phyloP scores from a whole-genome alignment of 2,888 invertebrate genomes.

The Troilus luridus region DNA sequence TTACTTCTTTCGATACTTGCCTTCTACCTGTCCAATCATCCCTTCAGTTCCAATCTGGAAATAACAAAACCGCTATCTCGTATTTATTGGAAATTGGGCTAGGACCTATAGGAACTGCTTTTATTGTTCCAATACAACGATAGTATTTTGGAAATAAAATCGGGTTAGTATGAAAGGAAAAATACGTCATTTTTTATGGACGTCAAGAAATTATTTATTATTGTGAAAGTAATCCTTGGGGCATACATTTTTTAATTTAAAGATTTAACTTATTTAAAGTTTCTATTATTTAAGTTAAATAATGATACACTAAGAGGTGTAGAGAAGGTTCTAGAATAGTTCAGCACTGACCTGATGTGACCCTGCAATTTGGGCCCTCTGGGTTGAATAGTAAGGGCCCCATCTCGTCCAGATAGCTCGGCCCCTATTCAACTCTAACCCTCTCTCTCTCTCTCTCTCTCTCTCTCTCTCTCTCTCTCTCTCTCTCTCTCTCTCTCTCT shows the following conservation, averaged over 20 bases:
- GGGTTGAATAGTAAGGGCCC: slow-evolving; percentile 38
- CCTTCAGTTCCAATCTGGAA: not conserved
- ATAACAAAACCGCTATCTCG: not conserved
- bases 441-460: too few species aligned
- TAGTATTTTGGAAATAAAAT: not conserved
- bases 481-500: not conserved
- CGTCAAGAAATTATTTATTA: not conserved
- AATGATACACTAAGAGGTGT: not conserved
- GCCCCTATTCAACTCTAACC: not conserved
- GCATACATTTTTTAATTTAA: too few species aligned
- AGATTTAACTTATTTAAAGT: not conserved
- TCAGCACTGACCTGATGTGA: not conserved
- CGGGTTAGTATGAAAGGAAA: not conserved
- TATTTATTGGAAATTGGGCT: not conserved
- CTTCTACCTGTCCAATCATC: slow-evolving; percentile 32
- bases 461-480: not conserved
- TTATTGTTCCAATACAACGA: not conserved
- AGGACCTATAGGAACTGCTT: not conserved
- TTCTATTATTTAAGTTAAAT: not conserved
- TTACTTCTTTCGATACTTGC: slow-evolving; percentile 17
- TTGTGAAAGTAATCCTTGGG: too few species aligned
- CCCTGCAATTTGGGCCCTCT: slow-evolving; percentile 22
- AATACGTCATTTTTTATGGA: not conserved
- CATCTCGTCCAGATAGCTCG: not conserved
- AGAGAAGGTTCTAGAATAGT: not conserved